These are phyloP conservation scores for Daubentonia madagascariensis DNA, from an alignment of 2,113 vertebrate genomes.

Conservation along the genomic window DNA sequence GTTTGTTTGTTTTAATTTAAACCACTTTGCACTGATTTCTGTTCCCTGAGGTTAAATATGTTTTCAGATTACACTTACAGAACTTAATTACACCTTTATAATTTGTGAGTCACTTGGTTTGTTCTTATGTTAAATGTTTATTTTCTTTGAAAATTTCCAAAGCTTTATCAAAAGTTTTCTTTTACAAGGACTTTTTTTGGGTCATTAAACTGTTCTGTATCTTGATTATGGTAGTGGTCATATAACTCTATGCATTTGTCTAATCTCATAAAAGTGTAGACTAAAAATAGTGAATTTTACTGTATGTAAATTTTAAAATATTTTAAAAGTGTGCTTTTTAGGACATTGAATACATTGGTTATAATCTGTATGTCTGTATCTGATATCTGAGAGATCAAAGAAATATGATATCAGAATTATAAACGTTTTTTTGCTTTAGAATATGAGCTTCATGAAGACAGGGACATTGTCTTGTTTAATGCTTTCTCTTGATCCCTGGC, in stretches of 20 bases:
- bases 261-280: neutral
- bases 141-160: neutral
- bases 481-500: neutral
- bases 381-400: neutral
- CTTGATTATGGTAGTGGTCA: neutral
- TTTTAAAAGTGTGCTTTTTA: neutral
- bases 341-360: neutral
- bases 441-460: neutral
- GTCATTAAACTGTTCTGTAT: neutral
- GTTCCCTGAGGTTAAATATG: neutral
- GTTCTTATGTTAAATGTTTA: neutral
- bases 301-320: neutral
- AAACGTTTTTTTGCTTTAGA: neutral
- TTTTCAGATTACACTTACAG: neutral
- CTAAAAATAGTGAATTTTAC: neutral
- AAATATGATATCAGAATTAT: constrained; percentile 2
- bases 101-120: neutral
- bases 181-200: neutral
- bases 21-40: neutral
- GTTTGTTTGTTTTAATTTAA: neutral
- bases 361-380: neutral
- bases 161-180: neutral
- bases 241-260: neutral
- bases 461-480: neutral
- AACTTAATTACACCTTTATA: neutral